Evolutionary conservation across 2,888 invertebrate genomes (phyloP).

Genomic region (Rhyacophila evoluta): DNA sequence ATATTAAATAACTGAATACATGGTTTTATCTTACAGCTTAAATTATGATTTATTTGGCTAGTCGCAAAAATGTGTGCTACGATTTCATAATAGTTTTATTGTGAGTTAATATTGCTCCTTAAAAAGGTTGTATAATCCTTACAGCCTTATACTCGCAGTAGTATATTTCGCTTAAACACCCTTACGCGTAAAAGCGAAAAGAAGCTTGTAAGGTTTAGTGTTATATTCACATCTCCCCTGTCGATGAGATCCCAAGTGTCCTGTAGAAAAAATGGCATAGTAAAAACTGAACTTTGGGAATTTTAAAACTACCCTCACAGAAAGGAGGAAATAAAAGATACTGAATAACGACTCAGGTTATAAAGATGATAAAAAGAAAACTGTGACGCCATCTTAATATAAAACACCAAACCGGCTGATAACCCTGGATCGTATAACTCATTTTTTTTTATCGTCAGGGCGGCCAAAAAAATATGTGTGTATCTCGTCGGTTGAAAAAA

Average conservation of each 20-base stretch:
- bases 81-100: no score
- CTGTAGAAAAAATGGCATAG: constrained; percentile 38
- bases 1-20: no score
- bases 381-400: constrained; percentile 38
- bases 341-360: constrained; percentile 18
- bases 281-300: constrained; percentile 37
- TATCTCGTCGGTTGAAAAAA: constrained; percentile 28
- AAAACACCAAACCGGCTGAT: constrained; percentile 40
- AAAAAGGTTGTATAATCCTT: constrained; percentile 13
- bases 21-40: no score
- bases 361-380: constrained; percentile 29
- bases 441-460: constrained; percentile 38
- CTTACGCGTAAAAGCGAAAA: constrained; percentile 41
- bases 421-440: constrained; percentile 41
- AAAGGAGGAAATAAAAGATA: constrained; percentile 34
- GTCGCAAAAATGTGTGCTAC: no score
- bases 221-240: constrained; percentile 43
- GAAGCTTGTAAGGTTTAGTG: constrained; percentile 43
- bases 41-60: no score
- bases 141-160: neutral
- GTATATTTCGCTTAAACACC: constrained; percentile 28
- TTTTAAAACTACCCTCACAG: constrained; percentile 34
- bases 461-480: constrained; percentile 38
- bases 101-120: neutral
- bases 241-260: constrained; percentile 44